A percentile compares a stretch with the other conserved stretches of the same genome.
Evolutionary conservation across 2,888 invertebrate species (phyloP).

Genomic region (Chrysopilus asiliformis): DNA sequence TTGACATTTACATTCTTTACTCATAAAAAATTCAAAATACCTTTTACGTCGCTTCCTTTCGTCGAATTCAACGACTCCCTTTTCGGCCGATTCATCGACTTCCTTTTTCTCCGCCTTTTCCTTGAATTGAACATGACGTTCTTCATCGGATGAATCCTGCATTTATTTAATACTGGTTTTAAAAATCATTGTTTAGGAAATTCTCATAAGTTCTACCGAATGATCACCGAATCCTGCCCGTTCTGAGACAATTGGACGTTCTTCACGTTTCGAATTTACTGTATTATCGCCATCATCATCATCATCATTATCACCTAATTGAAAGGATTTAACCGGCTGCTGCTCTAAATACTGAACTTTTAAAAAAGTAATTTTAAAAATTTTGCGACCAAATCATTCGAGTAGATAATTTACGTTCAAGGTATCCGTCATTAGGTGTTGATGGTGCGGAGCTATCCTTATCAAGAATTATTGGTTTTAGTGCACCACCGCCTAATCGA

Average conservation of each 20-base stretch:
- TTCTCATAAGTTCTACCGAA: constrained; percentile 23
- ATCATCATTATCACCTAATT: constrained; percentile 5
- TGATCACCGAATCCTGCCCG: constrained; percentile 35
- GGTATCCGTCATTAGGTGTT: constrained; percentile 2
- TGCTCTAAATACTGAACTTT: constrained; percentile 3
- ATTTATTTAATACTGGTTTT: too few species aligned
- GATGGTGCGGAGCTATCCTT: too few species aligned
- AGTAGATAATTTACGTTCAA: constrained; percentile 1
- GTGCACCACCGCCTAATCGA: too few species aligned
- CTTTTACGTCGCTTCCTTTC: constrained; percentile 39
- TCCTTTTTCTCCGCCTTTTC: constrained; percentile 28
- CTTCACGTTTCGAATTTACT: too few species aligned
- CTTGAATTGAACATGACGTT: constrained; percentile 41
- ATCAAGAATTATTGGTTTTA: too few species aligned
- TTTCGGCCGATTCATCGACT: constrained; percentile 27
- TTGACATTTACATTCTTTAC: too few species aligned
- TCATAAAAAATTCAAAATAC: too few species aligned
- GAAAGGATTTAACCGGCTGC: constrained; percentile 5
- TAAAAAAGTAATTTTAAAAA: constrained; percentile 1
- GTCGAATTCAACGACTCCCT: too few species aligned
- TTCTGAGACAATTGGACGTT: constrained; percentile 35
- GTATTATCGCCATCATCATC: constrained; percentile 5
- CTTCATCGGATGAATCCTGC: constrained; percentile 33
- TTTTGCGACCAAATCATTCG: constrained; percentile 5
- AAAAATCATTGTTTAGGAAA: not conserved